Conservation (phyloP, 2,113 vertebrate species). For the Agelaius tricolor region DNA sequence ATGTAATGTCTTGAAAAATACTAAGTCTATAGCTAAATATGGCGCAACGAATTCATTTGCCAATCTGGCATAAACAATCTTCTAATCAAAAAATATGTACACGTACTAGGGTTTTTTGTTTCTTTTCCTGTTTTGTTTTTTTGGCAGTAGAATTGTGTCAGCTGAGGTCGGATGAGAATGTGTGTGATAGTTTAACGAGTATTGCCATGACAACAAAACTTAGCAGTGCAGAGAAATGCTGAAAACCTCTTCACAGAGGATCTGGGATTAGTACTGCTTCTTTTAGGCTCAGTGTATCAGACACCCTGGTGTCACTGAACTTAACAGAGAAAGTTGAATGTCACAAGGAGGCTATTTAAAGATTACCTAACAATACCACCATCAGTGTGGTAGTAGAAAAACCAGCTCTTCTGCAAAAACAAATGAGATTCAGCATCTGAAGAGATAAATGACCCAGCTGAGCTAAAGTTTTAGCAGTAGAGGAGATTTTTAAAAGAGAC, state of each 20-base stretch:
- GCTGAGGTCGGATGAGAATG: background rate
- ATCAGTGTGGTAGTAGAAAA: background rate
- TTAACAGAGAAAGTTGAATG: background rate
- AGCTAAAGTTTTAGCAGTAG: background rate
- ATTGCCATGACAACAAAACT: background rate
- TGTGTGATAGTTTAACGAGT: background rate
- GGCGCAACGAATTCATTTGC: background rate
- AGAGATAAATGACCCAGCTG: background rate
- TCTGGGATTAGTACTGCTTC: background rate
- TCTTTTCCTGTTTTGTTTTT: background rate
- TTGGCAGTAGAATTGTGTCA: background rate
- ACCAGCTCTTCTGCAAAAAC: background rate
- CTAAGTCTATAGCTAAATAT: background rate
- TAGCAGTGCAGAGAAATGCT: background rate
- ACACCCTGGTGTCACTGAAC: background rate
- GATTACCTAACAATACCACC: background rate
- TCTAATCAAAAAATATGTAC: background rate
- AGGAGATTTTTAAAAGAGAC: background rate
- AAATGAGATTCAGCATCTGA: background rate
- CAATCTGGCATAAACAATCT: background rate
- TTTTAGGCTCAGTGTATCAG: background rate
- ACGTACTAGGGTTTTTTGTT: rapidly evolving
- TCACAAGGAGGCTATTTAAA: background rate
- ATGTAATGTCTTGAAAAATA: background rate
- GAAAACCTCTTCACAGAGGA: background rate